Base-by-base conservation (phyloP, 2,113 vertebrate species). In the Hippocampus zosterae region DNA sequence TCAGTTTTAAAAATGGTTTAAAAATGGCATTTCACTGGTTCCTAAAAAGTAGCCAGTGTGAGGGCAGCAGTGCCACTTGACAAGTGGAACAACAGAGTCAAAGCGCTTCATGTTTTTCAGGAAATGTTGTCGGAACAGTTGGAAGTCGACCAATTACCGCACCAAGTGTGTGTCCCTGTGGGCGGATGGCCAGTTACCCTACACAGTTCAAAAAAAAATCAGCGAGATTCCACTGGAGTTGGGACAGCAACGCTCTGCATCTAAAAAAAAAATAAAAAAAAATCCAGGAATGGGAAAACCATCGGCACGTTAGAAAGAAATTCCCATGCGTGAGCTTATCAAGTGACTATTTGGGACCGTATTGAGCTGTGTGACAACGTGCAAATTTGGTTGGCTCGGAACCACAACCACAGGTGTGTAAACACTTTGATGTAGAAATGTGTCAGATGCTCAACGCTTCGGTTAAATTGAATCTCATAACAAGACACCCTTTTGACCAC, bases 91-190 rank as follows among this genome's bases (percentile, higher is more conserved):
- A 27, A 18, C 63, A 48, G 25, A 56, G 69, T 55, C 60, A 64
- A 21, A 74, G 70, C 25, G 7, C 67, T 12, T 12, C 55, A 53
- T 66, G 42, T 70, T 77, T 60, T 73, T 66, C 42, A 25, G 68
- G 44, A 80, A 70, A 63, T 81, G 67, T 65, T 74, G 72, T 48
- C 1, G 48, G 74, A 73, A 85, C 68, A 78, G 19, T n/a, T 15
- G 19, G 33, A 52, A 50, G 53, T 69, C 21, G 70, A 46, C 8
- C 61, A n/a, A 59, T 50, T 40, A 62, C 33, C 2, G 33, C 33
- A 37, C 33, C 33, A 44, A 59, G 59, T 37, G 59, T 10, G 57
- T 60, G 57, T 60, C 18, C 13, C 15, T 59, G 23, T 57, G 2
- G 4, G 10, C 25, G 11, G 3, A 6, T 29, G 27, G n/a, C 21